Percentiles rank a stretch among this genome's conserved stretches.
phyloP scores from a whole-genome alignment of 2,113 vertebrate genomes.

The Gymnarchus niloticus region DNA sequence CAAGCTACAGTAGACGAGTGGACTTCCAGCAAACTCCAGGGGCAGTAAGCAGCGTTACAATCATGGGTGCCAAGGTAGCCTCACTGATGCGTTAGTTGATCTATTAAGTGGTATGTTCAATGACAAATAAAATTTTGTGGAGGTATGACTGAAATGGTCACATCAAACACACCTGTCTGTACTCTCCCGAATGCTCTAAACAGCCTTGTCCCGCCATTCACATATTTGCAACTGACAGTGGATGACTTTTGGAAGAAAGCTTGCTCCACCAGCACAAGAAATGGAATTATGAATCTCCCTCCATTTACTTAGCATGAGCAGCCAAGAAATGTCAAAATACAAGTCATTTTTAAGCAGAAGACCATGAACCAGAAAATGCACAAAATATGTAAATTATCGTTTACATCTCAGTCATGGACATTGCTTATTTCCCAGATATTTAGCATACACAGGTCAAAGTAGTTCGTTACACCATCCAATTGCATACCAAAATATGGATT shows the following conservation, averaged over 20 bases:
- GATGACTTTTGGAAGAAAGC: background rate
- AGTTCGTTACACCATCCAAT: background rate
- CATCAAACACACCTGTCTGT: background rate
- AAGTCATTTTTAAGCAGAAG: background rate
- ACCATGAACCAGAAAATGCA: background rate
- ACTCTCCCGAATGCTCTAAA: background rate
- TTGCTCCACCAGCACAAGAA: background rate
- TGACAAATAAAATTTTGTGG: background rate
- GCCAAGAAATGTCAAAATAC: background rate
- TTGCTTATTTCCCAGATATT: background rate
- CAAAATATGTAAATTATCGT: background rate
- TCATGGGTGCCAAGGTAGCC: background rate
- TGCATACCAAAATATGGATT: background rate
- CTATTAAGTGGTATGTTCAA: background rate
- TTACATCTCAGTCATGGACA: background rate
- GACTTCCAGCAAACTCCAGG: background rate
- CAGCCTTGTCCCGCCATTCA: background rate
- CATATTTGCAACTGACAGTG: background rate
- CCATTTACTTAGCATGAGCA: background rate
- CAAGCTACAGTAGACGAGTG: background rate
- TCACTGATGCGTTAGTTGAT: background rate
- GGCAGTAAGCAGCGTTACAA: background rate
- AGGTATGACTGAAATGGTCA: slow-evolving; percentile 6
- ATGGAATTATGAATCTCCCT: background rate
- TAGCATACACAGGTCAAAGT: background rate